Percentiles rank a stretch among this genome's conserved stretches.
phyloP scores from a whole-genome alignment of 2,888 invertebrate species.

The Stenichneumon culpator region DNA sequence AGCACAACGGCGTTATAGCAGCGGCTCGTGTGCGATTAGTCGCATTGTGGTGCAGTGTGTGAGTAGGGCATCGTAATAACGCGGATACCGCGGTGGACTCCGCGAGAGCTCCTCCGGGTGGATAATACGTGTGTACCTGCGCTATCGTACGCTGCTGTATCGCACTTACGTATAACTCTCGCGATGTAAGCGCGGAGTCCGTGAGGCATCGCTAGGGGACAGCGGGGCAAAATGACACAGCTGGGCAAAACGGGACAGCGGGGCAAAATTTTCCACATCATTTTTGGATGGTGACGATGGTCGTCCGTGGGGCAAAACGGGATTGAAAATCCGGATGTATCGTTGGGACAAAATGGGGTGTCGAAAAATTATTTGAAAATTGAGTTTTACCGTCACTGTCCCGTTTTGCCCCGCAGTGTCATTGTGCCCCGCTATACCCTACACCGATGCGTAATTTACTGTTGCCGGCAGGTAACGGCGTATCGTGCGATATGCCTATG shows the following conservation, averaged over 20 bases:
- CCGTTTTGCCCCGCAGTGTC: too few relatives aligned
- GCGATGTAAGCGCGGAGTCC: slow-evolving; percentile 39
- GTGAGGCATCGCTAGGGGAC: slow-evolving; percentile 33
- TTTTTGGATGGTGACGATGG: too few relatives aligned
- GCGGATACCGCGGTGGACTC: slow-evolving; percentile 33
- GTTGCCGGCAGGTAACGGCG: slow-evolving; percentile 3
- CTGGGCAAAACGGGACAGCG: too few relatives aligned
- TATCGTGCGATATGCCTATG: slow-evolving; percentile 32
- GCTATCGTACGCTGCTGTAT: background rate
- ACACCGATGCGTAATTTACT: slow-evolving; percentile 10
- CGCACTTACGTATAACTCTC: slow-evolving; percentile 47
- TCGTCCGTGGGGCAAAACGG: too few relatives aligned
- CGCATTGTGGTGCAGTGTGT: slow-evolving; percentile 6
- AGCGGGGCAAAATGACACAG: too few relatives aligned
- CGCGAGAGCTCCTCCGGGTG: slow-evolving; percentile 26
- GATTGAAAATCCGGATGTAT: too few relatives aligned
- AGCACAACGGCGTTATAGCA: background rate
- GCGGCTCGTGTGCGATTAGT: slow-evolving; percentile 3
- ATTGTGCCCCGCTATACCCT: too few relatives aligned
- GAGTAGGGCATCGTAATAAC: slow-evolving; percentile 51
- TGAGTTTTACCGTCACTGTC: too few relatives aligned
- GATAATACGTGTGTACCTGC: slow-evolving; percentile 12
- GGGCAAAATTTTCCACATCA: too few relatives aligned
- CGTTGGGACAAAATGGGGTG: too few relatives aligned
- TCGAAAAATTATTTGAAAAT: too few relatives aligned